Base-by-base conservation (phyloP, 2,888 invertebrate genomes). In the Herminia tarsipennalis region DNA sequence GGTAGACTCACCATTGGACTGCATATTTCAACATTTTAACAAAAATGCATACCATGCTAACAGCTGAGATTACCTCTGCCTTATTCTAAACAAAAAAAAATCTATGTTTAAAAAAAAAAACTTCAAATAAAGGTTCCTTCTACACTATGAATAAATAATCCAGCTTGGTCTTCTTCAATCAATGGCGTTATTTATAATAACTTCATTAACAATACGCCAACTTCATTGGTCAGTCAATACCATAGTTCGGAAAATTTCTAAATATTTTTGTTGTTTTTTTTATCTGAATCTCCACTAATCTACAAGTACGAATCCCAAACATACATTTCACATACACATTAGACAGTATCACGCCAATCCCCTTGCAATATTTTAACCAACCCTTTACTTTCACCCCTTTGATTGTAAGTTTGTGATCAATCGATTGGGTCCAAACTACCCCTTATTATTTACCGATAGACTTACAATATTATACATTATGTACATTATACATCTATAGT, bases 291-390 rank as follows among this genome's bases (percentile, higher is more conserved):
- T 40, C 42, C 40, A 18, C 29, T n/a, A n/a, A n/a, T n/a, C n/a
- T n/a, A 34, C 47, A 56, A 65, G 49, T 47, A 64, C 32, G 37
- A 33, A 33, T 33, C 29, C 29, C 61, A 60, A 55, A 59, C 61
- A 51, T 38, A 59, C 61, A 48, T 45, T 47, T 52, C 62, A 50
- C 54, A 69, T 65, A 65, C 62, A 64, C 49, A 56, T 55, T 62
- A 73, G 68, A 65, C 51, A 40, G 60, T 60, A 55, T 56, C 64
- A 28, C 14, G 28, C 12, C 41, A 17, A 54, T 71, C 86, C 86
- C 81, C 79, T 75, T 75, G 88, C 82, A 81, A 88, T 88, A 88
- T 88, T 88, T 88, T 85, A 86, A 73, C 71, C 77, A 84, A 81
- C 88, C 88, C 87, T 82, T 85, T 81, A 56, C 63, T 46, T 52